Evolutionary conservation across 2,888 invertebrate species (phyloP), one percentile per base, ranked within the genome.

Genomic region (Dryadula phaetusa): DNA sequence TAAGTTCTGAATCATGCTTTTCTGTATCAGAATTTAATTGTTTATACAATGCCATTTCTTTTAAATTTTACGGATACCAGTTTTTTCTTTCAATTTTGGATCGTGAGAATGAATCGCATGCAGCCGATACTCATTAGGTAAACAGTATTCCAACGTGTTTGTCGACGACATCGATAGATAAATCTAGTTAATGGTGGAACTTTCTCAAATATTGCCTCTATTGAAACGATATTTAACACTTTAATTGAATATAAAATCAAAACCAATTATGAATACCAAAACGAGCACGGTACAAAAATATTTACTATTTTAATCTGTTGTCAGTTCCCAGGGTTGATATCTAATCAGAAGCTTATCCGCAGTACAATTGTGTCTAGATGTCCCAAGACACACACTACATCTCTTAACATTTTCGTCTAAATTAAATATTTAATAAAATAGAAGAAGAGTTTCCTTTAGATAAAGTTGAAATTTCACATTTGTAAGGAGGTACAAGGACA

Each of bases 21-120:
- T 77, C 76, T 82, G 83, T 80, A 84, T 82, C 79, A 72, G 78
- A 83, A 84, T 87, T 85, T 84, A 82, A 83, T 81, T 87, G 86
- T 88, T 88, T 89, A 83, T 84, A 88, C 88, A 88, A 88, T 88
- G 87, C 87, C 84, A 88, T 87, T 86, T 87, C 88, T 85, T 88
- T 85, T 79, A 86, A 85, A 83, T 82, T 84, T 83, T 83, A 80
- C 82, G 83, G 82, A 85, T 84, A 82, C 78, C 79, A 82, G 86
- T 74, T 87, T 88, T 88, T 79, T 52, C 16, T 52, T 76, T 75
- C 81, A 74, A 77, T 77, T 78, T 82, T 74, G 84, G 90, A 84
- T 82, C 91, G 91, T 92, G 91, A 90, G 91, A 91, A 91, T 87
- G 79, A 79, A 82, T 88, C 80, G 84, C 85, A 82, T 82, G 84